Evolutionary conservation across 2,797 vertebrate genomes (phyloP).

Genomic region (Lepidocolaptes lacrymiger): DNA sequence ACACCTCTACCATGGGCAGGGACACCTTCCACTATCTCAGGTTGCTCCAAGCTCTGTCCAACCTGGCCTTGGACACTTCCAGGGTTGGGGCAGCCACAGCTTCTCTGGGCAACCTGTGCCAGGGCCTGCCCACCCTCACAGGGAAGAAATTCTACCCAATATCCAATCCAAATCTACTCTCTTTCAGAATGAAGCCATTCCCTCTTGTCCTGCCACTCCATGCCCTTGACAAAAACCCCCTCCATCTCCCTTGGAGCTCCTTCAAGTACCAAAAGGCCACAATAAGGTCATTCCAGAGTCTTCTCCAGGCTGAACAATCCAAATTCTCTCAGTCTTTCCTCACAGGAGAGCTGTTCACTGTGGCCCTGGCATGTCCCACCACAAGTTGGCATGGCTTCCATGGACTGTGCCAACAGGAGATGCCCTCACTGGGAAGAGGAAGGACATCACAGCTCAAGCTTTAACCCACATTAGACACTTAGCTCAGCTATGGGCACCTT

Average conservation of each 20-base stretch:
- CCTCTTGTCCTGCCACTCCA: neutral
- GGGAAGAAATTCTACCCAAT: rapidly evolving
- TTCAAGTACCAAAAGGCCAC: neutral
- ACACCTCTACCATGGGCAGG: neutral
- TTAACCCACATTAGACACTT: neutral
- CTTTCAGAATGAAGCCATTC: neutral
- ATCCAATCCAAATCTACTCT: neutral
- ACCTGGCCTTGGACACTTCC: rapidly evolving
- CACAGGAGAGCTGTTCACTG: too few relatives aligned
- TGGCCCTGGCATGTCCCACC: neutral
- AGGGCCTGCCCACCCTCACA: rapidly evolving
- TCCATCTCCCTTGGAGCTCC: neutral
- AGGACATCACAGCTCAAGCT: neutral
- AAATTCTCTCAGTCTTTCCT: neutral
- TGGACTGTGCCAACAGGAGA: neutral
- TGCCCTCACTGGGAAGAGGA: rapidly evolving
- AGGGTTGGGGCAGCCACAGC: neutral
- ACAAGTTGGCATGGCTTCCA: neutral
- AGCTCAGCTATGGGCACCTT: neutral
- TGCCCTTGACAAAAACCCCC: neutral
- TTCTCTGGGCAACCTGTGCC: neutral
- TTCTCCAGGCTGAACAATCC: neutral
- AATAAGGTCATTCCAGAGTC: neutral
- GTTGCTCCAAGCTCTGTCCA: rapidly evolving
- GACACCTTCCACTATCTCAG: neutral